Base-by-base conservation (phyloP, 2,888 invertebrate genomes). In the Exephanes ischioxanthus region DNA sequence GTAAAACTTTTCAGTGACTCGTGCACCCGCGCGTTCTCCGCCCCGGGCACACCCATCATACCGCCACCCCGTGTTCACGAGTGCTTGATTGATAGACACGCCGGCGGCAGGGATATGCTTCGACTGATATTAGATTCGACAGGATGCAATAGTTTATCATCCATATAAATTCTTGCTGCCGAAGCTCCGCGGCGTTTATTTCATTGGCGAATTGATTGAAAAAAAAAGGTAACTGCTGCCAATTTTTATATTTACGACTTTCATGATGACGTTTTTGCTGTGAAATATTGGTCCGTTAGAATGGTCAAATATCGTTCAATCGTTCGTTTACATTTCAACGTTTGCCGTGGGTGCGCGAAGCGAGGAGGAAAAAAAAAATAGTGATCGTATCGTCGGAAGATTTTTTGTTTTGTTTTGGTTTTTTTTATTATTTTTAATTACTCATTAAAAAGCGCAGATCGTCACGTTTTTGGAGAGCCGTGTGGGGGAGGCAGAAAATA, bases 71-170 rank as follows among this genome's bases (percentile, higher is more conserved):
- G 51, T 22, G 22, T 75, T 48, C 75, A 22, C 63, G 63, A 51
- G 51, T 33, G 51, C 19, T 76, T 76, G 63, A 66, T 76, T 63
- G 75, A 76, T 76, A 76, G 75, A 66, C 66, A 53, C 75, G 37
- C 63, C 26, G n/a, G n/a, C 19, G 66, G 75, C 30, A 14, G 61
- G 66, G 66, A 76, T 76, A 76, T 76, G 66, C 66, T 76, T 76
- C 75, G 61, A 66, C 75, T 66, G 48, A 51, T 63, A 66, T 76
- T 66, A 76, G 48, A 66, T 76, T 76, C 51, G 75, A 76, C 63
- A 51, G 75, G 63, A 48, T 66, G 75, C 66, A 66, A 76, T 76
- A 66, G 33, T 63, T 63, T 76, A 76, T 76, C 75, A 53, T 37
- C 66, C 19, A 33, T 33, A 66, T 76, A 63, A 76, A 76, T 51